phyloP scores from a whole-genome alignment of 1,140 invertebrate genomes.

The Orchesella cincta region DNA sequence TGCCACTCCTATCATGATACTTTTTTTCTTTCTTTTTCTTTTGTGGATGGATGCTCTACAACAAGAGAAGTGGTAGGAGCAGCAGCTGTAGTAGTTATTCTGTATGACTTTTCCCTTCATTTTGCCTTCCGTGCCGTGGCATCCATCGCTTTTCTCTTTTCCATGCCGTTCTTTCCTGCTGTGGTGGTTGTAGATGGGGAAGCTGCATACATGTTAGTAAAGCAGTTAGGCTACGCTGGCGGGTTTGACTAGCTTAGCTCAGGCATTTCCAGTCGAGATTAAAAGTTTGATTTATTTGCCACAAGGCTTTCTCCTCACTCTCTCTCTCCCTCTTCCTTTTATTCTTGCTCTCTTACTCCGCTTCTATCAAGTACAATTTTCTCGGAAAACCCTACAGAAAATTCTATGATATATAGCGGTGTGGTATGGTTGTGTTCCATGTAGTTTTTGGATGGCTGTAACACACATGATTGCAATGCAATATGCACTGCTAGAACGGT shows the following conservation, averaged over 20 bases:
- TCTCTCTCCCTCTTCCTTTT: constrained; percentile 29
- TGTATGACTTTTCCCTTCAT: constrained; percentile 20
- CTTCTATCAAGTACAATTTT: constrained; percentile 26
- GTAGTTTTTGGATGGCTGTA: too few relatives aligned
- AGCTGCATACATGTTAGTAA: too few relatives aligned
- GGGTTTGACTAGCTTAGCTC: constrained; percentile 45
- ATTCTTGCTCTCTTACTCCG: background rate
- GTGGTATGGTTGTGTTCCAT: too few relatives aligned
- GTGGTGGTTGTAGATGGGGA: background rate
- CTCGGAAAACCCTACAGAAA: constrained; percentile 4
- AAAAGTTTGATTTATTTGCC: constrained; percentile 50
- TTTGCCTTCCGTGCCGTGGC: background rate
- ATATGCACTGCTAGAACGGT: background rate
- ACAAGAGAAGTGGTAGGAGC: too few relatives aligned
- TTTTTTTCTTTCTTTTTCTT: background rate
- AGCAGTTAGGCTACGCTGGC: too few relatives aligned
- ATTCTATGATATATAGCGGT: too few relatives aligned
- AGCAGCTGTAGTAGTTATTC: constrained; percentile 9
- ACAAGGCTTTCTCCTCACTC: constrained; percentile 43
- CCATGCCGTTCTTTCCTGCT: background rate
- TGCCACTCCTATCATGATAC: background rate
- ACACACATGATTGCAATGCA: background rate
- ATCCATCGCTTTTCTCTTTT: constrained; percentile 15
- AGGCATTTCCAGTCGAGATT: constrained; percentile 50
- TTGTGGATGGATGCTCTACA: constrained; percentile 19